phyloP scores from a whole-genome alignment of 2,888 invertebrate genomes.

The Cerceris ruficornis region DNA sequence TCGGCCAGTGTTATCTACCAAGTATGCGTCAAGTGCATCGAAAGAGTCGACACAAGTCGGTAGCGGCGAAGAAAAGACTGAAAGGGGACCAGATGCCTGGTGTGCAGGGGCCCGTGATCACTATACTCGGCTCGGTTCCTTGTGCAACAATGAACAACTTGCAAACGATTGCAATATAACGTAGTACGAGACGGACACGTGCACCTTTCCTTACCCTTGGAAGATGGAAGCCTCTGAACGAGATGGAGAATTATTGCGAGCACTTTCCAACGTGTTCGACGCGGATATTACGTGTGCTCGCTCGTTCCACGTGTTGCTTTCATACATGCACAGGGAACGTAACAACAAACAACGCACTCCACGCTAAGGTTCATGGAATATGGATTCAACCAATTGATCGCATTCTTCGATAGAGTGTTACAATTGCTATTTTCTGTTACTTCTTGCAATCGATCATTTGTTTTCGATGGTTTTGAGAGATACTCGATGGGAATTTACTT shows the following conservation, averaged over 20 bases:
- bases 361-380: not conserved
- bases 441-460: too few species aligned
- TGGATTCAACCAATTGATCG: slow-evolving; percentile 13
- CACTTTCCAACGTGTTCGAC: slow-evolving; percentile 47
- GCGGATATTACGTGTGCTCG: slow-evolving; percentile 13
- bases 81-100: slow-evolving; percentile 61
- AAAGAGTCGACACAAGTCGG: not conserved
- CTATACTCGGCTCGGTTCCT: slow-evolving; percentile 54
- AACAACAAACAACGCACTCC: not conserved
- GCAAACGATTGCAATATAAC: slow-evolving; percentile 40
- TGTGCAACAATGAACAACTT: slow-evolving; percentile 65
- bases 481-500: too few species aligned
- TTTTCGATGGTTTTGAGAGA: too few species aligned
- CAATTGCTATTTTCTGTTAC: not conserved
- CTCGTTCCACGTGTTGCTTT: not conserved
- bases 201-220: slow-evolving; percentile 68
- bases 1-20: not conserved
- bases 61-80: slow-evolving; percentile 42
- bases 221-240: slow-evolving; percentile 62
- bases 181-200: slow-evolving; percentile 44
- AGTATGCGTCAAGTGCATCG: not conserved
- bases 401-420: not conserved
- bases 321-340: not conserved
- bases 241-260: slow-evolving; percentile 47
- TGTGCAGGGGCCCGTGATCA: slow-evolving; percentile 64